These are phyloP conservation scores for Hetaerina americana DNA, from an alignment of 1,140 invertebrate genomes.

Conservation along the genomic window DNA sequence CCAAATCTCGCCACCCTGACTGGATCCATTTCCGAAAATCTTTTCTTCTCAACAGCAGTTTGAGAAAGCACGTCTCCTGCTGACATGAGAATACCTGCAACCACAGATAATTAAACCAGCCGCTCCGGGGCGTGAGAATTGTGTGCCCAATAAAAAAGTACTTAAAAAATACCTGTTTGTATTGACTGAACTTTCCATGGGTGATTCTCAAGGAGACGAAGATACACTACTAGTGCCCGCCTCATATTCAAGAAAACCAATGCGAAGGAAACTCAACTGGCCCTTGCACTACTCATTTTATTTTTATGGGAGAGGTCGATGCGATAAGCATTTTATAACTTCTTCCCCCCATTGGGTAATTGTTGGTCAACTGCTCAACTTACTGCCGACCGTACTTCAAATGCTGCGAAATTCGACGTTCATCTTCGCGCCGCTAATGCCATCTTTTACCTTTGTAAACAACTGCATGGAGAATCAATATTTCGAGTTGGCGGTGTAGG, in stretches of 20 bases:
- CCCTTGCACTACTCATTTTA: not conserved
- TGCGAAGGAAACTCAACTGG: not conserved
- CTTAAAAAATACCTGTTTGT: not conserved
- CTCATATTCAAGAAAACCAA: not conserved
- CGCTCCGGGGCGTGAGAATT: no score
- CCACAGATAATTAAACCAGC: not conserved
- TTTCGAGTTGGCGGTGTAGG: not conserved
- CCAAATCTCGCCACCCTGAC: slow-evolving; percentile 2
- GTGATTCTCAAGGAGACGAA: not conserved
- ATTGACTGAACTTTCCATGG: slow-evolving; percentile 3
- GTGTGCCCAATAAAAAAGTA: not conserved
- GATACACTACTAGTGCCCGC: not conserved
- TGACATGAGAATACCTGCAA: not conserved
- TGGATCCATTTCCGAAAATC: slow-evolving; percentile 1
- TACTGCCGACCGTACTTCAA: not conserved
- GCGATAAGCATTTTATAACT: not conserved
- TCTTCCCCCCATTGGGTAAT: not conserved
- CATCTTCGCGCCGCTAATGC: not conserved
- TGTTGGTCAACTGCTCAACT: not conserved
- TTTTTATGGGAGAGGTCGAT: not conserved
- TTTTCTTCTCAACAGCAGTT: not conserved
- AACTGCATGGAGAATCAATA: not conserved
- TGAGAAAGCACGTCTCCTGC: not conserved
- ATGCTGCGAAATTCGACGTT: not conserved
- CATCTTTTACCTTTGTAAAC: no score